Evolutionary conservation across 2,113 vertebrate species (phyloP).

Genomic region (Macrotus californicus): DNA sequence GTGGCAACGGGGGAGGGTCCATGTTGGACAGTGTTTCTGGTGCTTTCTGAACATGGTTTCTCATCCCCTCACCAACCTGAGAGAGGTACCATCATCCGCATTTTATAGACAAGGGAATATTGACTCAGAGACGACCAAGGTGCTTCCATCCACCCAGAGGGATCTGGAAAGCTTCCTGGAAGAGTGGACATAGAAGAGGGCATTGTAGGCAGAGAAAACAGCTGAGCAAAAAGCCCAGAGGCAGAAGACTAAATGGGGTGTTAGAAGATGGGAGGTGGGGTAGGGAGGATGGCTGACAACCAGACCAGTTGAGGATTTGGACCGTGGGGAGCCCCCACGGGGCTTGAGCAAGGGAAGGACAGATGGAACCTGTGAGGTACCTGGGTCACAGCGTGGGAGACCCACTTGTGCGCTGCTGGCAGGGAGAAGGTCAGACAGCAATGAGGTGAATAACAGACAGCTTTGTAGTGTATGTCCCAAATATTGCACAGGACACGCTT

Average conservation of each 20-base stretch:
- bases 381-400: neutral
- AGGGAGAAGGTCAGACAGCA: neutral
- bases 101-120: neutral
- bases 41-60: neutral
- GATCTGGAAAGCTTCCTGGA: neutral
- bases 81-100: neutral
- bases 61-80: neutral
- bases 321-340: neutral
- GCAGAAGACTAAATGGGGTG: neutral
- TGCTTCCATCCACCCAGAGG: neutral
- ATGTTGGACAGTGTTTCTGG: neutral
- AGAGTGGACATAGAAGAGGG: neutral
- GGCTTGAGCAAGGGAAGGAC: neutral
- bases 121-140: neutral
- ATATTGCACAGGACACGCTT: neutral
- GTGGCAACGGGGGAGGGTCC: rapidly evolving
- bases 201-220: neutral
- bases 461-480: neutral
- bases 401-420: too few species aligned
- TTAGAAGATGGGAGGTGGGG: neutral
- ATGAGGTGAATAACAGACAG: neutral
- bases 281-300: neutral
- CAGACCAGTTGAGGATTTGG: neutral
- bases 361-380: neutral
- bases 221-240: neutral